Conservation (phyloP, 2,888 invertebrate genomes). For the Ophonus ardosiacus region DNA sequence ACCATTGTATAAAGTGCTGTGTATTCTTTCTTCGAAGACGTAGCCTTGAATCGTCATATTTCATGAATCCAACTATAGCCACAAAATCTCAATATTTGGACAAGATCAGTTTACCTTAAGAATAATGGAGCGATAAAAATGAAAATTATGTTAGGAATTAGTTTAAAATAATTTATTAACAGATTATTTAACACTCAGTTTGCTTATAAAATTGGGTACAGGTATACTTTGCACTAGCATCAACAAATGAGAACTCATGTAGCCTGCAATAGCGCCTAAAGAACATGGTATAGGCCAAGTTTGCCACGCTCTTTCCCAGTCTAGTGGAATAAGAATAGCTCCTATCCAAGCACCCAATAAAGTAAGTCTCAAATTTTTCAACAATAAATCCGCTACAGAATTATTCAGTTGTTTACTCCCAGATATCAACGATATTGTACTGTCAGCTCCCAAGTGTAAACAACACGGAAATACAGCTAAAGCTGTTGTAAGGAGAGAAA, state of each 20-base stretch:
- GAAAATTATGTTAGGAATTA: too few species aligned
- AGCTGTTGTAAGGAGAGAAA: slow-evolving; percentile 80
- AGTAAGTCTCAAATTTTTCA: slow-evolving; percentile 79
- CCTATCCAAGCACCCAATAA: slow-evolving; percentile 90
- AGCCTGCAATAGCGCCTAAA: slow-evolving; percentile 83
- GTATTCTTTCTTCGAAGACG: too few species aligned
- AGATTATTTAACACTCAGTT: slow-evolving; percentile 14
- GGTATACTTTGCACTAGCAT: slow-evolving; percentile 68
- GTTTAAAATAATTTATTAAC: too few species aligned
- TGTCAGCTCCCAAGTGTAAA: slow-evolving; percentile 80
- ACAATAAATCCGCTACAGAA: slow-evolving; percentile 78
- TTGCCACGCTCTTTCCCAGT: slow-evolving; percentile 96
- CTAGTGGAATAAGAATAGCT: slow-evolving; percentile 90
- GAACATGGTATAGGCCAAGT: slow-evolving; percentile 87
- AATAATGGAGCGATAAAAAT: too few species aligned
- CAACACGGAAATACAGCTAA: slow-evolving; percentile 82
- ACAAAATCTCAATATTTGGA: too few species aligned
- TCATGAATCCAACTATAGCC: too few species aligned
- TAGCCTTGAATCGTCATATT: too few species aligned
- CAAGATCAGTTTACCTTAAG: too few species aligned
- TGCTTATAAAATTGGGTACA: slow-evolving; percentile 3
- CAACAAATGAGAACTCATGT: slow-evolving; percentile 78
- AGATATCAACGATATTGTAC: slow-evolving; percentile 78
- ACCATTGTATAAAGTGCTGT: too few species aligned
- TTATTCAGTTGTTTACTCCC: slow-evolving; percentile 77